Evolutionary conservation across 2,888 invertebrate species (phyloP).

Genomic region (Epistrophe eligans): DNA sequence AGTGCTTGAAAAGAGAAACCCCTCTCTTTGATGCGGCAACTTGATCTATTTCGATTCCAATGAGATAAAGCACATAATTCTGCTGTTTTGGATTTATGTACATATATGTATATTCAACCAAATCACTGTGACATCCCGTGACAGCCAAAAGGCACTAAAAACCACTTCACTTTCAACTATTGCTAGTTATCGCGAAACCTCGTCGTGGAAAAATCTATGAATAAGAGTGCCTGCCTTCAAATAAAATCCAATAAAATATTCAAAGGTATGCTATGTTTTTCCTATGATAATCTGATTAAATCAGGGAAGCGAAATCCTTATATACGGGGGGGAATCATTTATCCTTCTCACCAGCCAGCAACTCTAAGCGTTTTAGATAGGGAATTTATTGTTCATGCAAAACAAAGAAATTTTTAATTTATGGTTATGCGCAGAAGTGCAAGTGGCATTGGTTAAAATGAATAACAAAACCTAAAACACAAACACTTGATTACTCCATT

Average conservation of each 20-base stretch:
- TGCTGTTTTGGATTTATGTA: constrained; percentile 5
- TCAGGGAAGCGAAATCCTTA: constrained; percentile 28
- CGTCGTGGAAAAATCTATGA: constrained; percentile 30
- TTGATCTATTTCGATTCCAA: constrained; percentile 47
- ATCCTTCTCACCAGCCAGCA: background rate
- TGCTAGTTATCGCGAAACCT: constrained; percentile 22
- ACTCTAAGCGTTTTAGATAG: background rate
- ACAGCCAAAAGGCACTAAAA: constrained; percentile 28
- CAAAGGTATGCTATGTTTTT: constrained; percentile 2
- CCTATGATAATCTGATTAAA: constrained; percentile 49
- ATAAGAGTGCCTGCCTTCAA: background rate
- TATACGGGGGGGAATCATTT: background rate
- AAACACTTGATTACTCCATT: constrained; percentile 64
- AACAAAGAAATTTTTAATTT: constrained; percentile 12
- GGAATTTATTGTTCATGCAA: constrained; percentile 31
- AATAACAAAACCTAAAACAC: background rate
- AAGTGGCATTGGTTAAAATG: constrained; percentile 30
- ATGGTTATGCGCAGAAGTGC: constrained; percentile 25
- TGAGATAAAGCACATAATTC: constrained; percentile 60
- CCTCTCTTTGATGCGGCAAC: constrained; percentile 17
- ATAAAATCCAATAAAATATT: constrained; percentile 37
- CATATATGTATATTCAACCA: background rate
- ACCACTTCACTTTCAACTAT: constrained; percentile 18
- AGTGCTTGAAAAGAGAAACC: background rate
- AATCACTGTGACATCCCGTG: constrained; percentile 8